These are phyloP conservation scores for Agrotis exclamationis DNA, from an alignment of 2,888 invertebrate species.

Conservation along the genomic window DNA sequence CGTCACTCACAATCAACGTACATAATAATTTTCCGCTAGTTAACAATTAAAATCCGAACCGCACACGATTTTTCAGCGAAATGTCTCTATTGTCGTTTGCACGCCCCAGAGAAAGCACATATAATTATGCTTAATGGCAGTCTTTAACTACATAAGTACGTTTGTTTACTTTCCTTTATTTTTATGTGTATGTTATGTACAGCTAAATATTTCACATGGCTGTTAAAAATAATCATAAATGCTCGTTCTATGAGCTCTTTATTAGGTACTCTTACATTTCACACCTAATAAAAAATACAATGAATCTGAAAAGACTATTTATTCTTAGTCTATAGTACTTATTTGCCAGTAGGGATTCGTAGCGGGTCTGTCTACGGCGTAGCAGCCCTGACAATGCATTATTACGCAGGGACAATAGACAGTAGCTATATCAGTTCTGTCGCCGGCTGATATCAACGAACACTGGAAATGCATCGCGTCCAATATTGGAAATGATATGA, in stretches of 20 bases:
- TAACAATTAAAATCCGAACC: conserved; percentile 78
- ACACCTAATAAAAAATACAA: conserved; percentile 24
- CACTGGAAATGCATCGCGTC: conserved; percentile 73
- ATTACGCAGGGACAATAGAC: conserved; percentile 73
- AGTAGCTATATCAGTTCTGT: conserved; percentile 65
- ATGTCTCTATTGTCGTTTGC: conserved; percentile 61
- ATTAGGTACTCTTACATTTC: conserved; percentile 26
- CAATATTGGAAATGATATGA: conserved; percentile 68
- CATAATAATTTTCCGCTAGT: conserved; percentile 84
- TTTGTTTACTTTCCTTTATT: conserved; percentile 58
- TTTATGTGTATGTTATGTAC: conserved; percentile 10
- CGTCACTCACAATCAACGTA: conserved; percentile 77
- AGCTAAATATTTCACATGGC: conserved; percentile 59
- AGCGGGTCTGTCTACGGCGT: neutral
- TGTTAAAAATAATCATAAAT: conserved; percentile 52
- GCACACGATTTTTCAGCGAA: conserved; percentile 58
- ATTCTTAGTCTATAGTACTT: neutral
- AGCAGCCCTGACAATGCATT: conserved; percentile 65
- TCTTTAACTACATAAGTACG: conserved; percentile 45
- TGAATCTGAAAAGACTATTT: conserved; percentile 8
- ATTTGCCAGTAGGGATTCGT: neutral
- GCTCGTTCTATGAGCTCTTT: conserved; percentile 24
- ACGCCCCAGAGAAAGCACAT: conserved; percentile 64
- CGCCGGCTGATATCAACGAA: conserved; percentile 70
- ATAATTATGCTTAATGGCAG: conserved; percentile 51